These are phyloP conservation scores for Lacanobia wlatinum DNA, from an alignment of 2,888 invertebrate species.

Conservation along the genomic window DNA sequence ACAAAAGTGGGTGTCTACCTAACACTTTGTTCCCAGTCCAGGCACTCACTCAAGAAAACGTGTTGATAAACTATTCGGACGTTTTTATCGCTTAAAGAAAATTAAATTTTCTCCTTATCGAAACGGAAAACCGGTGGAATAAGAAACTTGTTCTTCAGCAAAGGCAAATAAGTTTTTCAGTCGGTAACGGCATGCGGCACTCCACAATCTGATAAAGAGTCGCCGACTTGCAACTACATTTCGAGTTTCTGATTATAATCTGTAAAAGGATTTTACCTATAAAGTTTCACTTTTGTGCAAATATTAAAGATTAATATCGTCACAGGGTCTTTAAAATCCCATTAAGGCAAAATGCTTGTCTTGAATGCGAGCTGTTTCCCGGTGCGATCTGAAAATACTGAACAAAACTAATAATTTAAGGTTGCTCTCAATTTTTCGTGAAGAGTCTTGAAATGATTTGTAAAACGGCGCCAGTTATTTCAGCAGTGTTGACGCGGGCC, in stretches of 20 bases:
- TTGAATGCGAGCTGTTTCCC: not conserved
- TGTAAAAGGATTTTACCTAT: conserved; percentile 34
- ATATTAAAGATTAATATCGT: conserved; percentile 32
- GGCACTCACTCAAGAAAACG: conserved; percentile 53
- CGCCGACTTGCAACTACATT: conserved; percentile 70
- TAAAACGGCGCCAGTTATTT: conserved; percentile 65
- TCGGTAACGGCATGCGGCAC: conserved; percentile 64
- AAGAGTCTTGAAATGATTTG: conserved; percentile 61
- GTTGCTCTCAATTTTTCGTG: conserved; percentile 43
- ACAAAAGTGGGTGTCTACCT: conserved; percentile 54
- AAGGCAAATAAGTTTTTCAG: conserved; percentile 75
- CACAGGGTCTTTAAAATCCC: conserved; percentile 37
- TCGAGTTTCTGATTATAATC: conserved; percentile 45
- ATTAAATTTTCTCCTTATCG: conserved; percentile 69
- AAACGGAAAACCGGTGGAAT: conserved; percentile 52
- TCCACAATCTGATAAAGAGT: conserved; percentile 76
- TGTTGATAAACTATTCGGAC: conserved; percentile 62
- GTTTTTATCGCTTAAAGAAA: conserved; percentile 63
- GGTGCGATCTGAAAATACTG: conserved; percentile 14
- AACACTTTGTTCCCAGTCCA: conserved; percentile 49
- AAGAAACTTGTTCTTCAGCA: conserved; percentile 67
- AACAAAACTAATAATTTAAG: conserved; percentile 31
- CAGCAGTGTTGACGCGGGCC: conserved; percentile 63
- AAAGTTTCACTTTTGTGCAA: conserved; percentile 19
- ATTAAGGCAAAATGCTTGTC: conserved; percentile 28